Conservation (phyloP, 1,140 invertebrate genomes). For the Nasonia longicornis region DNA sequence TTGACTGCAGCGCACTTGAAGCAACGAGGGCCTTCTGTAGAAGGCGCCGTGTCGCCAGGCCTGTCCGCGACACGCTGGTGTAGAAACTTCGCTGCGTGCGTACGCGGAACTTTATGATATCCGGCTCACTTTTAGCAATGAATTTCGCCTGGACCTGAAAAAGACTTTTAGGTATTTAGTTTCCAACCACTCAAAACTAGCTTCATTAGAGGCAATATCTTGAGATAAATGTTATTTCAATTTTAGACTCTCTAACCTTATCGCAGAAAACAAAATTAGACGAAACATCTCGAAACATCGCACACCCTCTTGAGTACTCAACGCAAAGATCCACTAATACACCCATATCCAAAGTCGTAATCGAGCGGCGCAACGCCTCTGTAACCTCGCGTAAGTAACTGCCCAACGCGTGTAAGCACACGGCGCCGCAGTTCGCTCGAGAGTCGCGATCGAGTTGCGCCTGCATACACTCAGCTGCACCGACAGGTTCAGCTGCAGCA, state of each 20-base stretch:
- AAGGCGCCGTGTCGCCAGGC: slow-evolving; percentile 5
- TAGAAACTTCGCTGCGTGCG: background rate
- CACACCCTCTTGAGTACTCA: too few species aligned
- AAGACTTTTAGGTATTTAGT: background rate
- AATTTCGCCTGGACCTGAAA: background rate
- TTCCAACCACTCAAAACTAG: too few species aligned
- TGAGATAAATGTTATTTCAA: too few species aligned
- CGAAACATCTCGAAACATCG: too few species aligned
- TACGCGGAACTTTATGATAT: slow-evolving; percentile 37
- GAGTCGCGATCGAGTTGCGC: background rate
- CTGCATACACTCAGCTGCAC: background rate
- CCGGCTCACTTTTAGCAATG: slow-evolving; percentile 27
- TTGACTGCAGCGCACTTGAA: background rate
- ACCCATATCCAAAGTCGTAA: too few species aligned
- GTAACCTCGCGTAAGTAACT: background rate
- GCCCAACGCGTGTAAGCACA: background rate
- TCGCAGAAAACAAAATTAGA: too few species aligned
- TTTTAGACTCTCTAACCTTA: too few species aligned
- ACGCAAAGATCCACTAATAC: too few species aligned
- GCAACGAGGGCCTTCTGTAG: background rate
- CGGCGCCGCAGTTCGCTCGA: background rate
- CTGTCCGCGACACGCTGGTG: background rate
- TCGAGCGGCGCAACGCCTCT: too few species aligned
- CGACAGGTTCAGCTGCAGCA: background rate
- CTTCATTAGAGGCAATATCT: too few species aligned